phyloP scores from a whole-genome alignment of 2,888 invertebrate genomes.

The Chrysolina haemoptera region DNA sequence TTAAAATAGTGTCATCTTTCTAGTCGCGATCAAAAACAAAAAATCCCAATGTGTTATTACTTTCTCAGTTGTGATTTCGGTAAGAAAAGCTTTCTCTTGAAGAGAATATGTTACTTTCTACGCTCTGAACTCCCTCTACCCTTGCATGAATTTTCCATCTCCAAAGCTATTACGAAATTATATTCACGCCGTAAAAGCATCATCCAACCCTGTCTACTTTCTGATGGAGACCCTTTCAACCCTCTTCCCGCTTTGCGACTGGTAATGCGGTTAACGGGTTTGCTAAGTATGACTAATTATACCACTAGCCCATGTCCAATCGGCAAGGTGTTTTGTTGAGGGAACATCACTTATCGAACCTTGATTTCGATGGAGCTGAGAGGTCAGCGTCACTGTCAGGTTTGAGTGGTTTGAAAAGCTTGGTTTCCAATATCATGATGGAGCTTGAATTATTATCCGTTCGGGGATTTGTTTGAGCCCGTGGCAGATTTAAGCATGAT shows the following conservation, averaged over 20 bases:
- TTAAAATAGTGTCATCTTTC: no score
- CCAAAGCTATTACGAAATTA: slow-evolving; percentile 4
- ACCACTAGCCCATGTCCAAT: neutral
- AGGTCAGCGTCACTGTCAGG: neutral
- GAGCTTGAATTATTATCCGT: neutral
- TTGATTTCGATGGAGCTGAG: neutral
- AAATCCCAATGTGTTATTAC: neutral
- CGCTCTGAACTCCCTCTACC: neutral
- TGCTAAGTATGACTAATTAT: slow-evolving; percentile 10
- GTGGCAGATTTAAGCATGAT: no score
- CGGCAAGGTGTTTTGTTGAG: slow-evolving; percentile 3
- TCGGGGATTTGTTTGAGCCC: no score
- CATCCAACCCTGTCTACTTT: slow-evolving; percentile 2
- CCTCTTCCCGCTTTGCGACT: slow-evolving; percentile 15
- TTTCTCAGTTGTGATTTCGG: no score
- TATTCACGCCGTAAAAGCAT: slow-evolving; percentile 11
- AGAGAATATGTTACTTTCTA: neutral
- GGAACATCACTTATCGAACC: slow-evolving; percentile 9
- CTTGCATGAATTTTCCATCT: neutral
- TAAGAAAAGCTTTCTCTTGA: no score
- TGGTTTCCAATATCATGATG: neutral
- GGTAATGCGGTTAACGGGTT: slow-evolving; percentile 14
- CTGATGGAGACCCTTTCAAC: slow-evolving; percentile 7
- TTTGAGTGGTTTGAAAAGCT: neutral
- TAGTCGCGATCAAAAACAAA: neutral